phyloP scores from a whole-genome alignment of 2,888 invertebrate genomes.

The Eupsilia transversa region DNA sequence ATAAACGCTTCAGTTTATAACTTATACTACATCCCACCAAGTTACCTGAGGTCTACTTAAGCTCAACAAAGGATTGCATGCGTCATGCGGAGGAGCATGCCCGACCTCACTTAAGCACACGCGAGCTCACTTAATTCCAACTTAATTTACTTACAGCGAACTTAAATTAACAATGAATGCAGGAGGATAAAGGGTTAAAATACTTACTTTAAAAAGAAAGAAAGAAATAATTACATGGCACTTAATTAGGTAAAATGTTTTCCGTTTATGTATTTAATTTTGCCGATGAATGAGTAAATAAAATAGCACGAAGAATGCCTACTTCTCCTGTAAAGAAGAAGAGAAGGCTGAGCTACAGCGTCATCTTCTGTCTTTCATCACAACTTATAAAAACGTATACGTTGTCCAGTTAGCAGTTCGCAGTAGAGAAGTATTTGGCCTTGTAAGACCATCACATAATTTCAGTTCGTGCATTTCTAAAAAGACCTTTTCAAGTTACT shows the following conservation, averaged over 20 bases:
- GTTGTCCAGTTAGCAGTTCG: too few species aligned
- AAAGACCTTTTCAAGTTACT: not conserved
- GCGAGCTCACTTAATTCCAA: conserved; percentile 63
- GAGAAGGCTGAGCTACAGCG: not conserved
- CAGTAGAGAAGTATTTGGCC: not conserved
- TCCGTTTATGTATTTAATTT: not conserved
- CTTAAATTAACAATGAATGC: conserved; percentile 51
- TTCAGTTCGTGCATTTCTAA: not conserved
- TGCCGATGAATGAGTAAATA: not conserved
- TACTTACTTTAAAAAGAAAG: conserved; percentile 3
- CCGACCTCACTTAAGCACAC: conserved; percentile 68
- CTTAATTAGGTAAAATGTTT: conserved; percentile 12
- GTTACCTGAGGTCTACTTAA: conserved; percentile 58
- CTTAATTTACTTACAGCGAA: conserved; percentile 65
- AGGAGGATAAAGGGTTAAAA: conserved; percentile 33
- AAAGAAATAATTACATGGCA: conserved; percentile 1
- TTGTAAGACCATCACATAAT: not conserved
- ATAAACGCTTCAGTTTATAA: conserved; percentile 8
- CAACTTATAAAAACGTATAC: not conserved
- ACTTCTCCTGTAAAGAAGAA: not conserved
- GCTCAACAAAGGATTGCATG: conserved; percentile 70
- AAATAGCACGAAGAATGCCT: not conserved
- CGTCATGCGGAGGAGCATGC: conserved; percentile 68
- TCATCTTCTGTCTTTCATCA: not conserved
- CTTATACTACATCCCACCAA: conserved; percentile 28